Base-by-base conservation (phyloP, 2,888 invertebrate species). In the Amphiduros pacificus region DNA sequence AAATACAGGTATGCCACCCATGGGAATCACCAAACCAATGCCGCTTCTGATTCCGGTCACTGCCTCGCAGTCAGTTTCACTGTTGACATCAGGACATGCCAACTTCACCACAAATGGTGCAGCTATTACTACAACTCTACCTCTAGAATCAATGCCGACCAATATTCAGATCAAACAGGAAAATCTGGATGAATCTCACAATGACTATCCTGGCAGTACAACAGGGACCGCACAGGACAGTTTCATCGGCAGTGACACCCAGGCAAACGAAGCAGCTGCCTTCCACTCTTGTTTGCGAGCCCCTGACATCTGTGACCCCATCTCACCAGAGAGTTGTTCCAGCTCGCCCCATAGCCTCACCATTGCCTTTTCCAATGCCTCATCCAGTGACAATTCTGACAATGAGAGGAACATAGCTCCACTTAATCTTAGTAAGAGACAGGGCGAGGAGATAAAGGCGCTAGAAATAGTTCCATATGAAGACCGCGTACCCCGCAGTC, bases 361-460 rank as follows among this genome's bases (percentile, higher is more conserved):
- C 36, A 36, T 36, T 36, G 36, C 36, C 9, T 17, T 36, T 11
- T 36, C 36, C n/a, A n/a, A n/a, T n/a, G n/a, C n/a, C n/a, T n/a
- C n/a, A n/a, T n/a, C n/a, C n/a, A n/a, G n/a, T n/a, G n/a, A n/a
- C n/a, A n/a, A 24, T 14, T n/a, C n/a, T n/a, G 26, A 1, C 9
- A 22, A 22, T 14, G 22, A 20, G 22, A 31, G 55, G 9, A 28
- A 11, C 24, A 27, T 20, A 17, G 29, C 17, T 29, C 54, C 54
- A 14, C 40, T 55, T 17, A 55, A 55, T 41, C 41, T 55, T 22
- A 41, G 41, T 27, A 55, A 55, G 27, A 31, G 55, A 27, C 40
- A 55, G n/a, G 27, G n/a, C 11, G 55, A 55, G n/a, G 58, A 58
- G 58, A 49, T 48, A 31, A 50, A 58, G 32, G 32, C 36, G 24